Evolutionary conservation across 2,888 invertebrate species (phyloP).

Genomic region (Agrotis segetum): DNA sequence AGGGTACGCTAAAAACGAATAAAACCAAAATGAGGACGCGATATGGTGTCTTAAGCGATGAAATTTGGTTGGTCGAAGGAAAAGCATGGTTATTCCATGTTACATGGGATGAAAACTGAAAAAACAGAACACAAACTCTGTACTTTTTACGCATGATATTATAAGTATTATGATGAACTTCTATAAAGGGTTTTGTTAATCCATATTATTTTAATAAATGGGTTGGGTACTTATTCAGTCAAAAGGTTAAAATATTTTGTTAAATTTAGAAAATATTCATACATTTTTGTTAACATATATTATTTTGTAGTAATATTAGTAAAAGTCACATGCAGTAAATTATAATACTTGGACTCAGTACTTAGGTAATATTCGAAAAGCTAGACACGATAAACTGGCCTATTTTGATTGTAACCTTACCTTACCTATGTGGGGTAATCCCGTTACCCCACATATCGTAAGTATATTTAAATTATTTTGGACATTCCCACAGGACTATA

Average conservation of each 20-base stretch:
- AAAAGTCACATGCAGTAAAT: too few species aligned
- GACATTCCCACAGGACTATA: not conserved
- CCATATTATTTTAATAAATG: not conserved
- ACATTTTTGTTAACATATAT: not conserved
- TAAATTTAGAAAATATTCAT: too few species aligned
- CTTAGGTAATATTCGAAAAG: too few species aligned
- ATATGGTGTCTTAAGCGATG: not conserved
- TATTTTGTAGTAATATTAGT: not conserved
- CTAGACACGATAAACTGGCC: too few species aligned
- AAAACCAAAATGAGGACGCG: not conserved
- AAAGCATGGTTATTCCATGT: not conserved
- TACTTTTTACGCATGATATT: too few species aligned
- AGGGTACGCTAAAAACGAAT: not conserved
- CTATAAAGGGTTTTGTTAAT: not conserved
- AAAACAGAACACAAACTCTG: not conserved
- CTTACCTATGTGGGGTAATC: too few species aligned
- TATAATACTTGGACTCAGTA: too few species aligned
- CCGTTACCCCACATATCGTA: not conserved
- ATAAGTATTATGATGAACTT: not conserved
- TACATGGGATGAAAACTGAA: not conserved
- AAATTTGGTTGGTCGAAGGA: not conserved
- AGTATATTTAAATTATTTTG: not conserved
- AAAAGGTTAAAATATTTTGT: too few species aligned
- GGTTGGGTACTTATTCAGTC: too few species aligned
- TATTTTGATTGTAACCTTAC: not conserved